A percentile compares a stretch with the other conserved stretches of the same genome.
phyloP scores from a whole-genome alignment of 2,888 invertebrate genomes.

The Agriopis aurantiaria region DNA sequence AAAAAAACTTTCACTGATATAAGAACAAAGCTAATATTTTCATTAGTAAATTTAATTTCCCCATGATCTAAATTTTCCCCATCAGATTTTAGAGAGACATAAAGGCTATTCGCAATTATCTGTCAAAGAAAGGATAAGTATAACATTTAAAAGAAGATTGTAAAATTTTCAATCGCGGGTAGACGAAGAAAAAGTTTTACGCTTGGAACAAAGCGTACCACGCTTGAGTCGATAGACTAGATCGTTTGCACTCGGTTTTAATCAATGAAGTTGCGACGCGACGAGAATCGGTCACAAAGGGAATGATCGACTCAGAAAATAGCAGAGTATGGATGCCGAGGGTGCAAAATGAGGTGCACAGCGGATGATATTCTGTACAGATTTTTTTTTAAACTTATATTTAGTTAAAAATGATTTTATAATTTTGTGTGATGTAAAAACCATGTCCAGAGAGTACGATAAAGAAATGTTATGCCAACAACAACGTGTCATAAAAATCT shows the following conservation, averaged over 20 bases:
- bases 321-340: constrained; percentile 57
- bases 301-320: constrained; percentile 75
- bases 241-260: constrained; percentile 78
- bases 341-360: constrained; percentile 54
- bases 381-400: no score
- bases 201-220: constrained; percentile 61
- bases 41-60: no score
- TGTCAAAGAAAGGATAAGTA: constrained; percentile 20
- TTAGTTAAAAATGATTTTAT: no score
- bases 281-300: constrained; percentile 75
- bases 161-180: constrained; percentile 51
- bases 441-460: no score
- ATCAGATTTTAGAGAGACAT: constrained; percentile 16
- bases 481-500: no score
- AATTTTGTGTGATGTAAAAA: no score
- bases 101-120: constrained; percentile 10
- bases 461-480: no score
- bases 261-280: constrained; percentile 79
- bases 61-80: no score
- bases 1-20: background rate
- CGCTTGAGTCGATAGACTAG: constrained; percentile 59
- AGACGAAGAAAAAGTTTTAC: constrained; percentile 64
- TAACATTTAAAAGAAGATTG: constrained; percentile 44
- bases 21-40: no score
- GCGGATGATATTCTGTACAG: background rate